phyloP scores from a whole-genome alignment of 2,113 vertebrate species.

The Synodontis membranacea region DNA sequence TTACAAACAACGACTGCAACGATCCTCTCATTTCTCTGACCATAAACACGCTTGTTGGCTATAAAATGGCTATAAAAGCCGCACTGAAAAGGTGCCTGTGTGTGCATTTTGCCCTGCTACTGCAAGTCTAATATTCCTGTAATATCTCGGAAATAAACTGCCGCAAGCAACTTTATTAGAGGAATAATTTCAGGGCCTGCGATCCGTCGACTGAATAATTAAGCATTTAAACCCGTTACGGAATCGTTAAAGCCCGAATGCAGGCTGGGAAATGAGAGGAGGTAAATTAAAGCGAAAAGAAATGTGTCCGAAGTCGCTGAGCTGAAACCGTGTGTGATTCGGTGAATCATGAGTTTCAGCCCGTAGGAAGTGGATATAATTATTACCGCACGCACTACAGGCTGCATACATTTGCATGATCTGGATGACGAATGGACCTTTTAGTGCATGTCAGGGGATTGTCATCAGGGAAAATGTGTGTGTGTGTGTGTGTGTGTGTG shows the following conservation, averaged over 20 bases:
- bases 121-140: slow-evolving; percentile 10
- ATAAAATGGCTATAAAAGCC: background rate
- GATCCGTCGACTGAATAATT: slow-evolving; percentile 47
- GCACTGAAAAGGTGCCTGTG: background rate
- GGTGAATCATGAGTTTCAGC: slow-evolving; percentile 48
- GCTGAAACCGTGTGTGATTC: slow-evolving; percentile 12
- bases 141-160: slow-evolving; percentile 32
- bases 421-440: slow-evolving; percentile 56
- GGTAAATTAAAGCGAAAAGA: slow-evolving; percentile 39
- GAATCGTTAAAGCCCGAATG: slow-evolving; percentile 48
- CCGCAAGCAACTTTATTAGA: slow-evolving; percentile 44
- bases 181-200: slow-evolving; percentile 40
- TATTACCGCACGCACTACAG: slow-evolving; percentile 52
- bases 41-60: background rate
- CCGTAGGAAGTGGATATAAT: slow-evolving; percentile 54
- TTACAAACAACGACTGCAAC: background rate
- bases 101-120: background rate
- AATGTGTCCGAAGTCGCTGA: slow-evolving; percentile 14
- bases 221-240: slow-evolving; percentile 37
- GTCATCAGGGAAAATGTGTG: slow-evolving; percentile 30
- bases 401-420: slow-evolving; percentile 61
- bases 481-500: slow-evolving; percentile 63
- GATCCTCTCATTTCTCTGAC: background rate
- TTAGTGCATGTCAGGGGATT: slow-evolving; percentile 51
- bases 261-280: slow-evolving; percentile 22